Percentiles rank a stretch among this genome's conserved stretches.
These are phyloP conservation scores for Ichneumoninae sp. DNA, from an alignment of 2,888 invertebrate species.

Conservation along the genomic window DNA sequence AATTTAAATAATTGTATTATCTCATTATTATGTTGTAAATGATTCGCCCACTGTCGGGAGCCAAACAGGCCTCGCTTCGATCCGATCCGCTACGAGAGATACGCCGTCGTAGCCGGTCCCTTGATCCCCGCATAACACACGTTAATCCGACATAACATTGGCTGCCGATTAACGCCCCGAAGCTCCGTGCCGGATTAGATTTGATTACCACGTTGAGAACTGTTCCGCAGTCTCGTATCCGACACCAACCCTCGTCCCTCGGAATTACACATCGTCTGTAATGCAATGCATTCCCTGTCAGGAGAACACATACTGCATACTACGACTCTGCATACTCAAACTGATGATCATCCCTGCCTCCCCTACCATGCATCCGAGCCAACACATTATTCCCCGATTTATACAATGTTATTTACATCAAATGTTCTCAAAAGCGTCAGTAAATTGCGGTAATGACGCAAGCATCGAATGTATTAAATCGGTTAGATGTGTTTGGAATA, in stretches of 20 bases:
- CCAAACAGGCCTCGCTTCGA: background rate
- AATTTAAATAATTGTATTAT: too few species aligned
- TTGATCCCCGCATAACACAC: constrained; percentile 66
- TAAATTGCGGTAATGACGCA: too few species aligned
- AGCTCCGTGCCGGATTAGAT: constrained; percentile 75
- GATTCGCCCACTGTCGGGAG: background rate
- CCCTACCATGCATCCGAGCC: background rate
- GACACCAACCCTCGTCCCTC: constrained; percentile 57
- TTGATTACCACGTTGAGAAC: constrained; percentile 76
- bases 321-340: background rate
- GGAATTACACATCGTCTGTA: constrained; percentile 67
- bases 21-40: background rate
- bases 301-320: constrained; percentile 56
- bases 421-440: too few species aligned
- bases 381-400: too few species aligned
- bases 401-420: too few species aligned
- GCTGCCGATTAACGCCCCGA: constrained; percentile 71
- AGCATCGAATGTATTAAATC: too few species aligned
- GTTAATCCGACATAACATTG: constrained; percentile 75
- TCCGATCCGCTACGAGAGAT: background rate
- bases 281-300: constrained; percentile 64
- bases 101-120: constrained; percentile 36
- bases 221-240: constrained; percentile 66
- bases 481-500: too few species aligned
- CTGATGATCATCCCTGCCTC: background rate